Percentiles rank a stretch among this genome's conserved stretches.
These are phyloP conservation scores for Malacoraja senta DNA, from an alignment of 2,797 vertebrate species.

Conservation along the genomic window DNA sequence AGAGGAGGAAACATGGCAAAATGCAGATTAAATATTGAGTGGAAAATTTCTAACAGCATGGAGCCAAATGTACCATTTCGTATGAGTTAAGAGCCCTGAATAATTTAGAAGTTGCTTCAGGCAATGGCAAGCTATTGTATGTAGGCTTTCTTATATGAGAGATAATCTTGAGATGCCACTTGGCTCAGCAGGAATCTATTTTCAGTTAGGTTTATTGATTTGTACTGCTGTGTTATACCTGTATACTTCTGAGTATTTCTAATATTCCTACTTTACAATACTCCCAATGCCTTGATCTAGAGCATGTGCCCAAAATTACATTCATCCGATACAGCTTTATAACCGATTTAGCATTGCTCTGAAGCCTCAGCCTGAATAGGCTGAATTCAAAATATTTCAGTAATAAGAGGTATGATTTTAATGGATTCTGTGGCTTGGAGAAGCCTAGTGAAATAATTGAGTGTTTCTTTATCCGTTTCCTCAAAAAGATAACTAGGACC, in stretches of 20 bases:
- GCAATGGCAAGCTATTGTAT: slow-evolving; percentile 5
- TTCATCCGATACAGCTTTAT: background rate
- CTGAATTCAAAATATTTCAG: slow-evolving; percentile 17
- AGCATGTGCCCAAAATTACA: background rate
- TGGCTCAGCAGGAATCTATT: background rate
- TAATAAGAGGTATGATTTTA: background rate
- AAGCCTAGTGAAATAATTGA: background rate
- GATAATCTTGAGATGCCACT: slow-evolving; percentile 1
- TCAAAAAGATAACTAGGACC: background rate
- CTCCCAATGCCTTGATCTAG: background rate
- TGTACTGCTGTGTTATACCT: background rate
- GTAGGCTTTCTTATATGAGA: background rate
- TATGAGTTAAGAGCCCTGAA: slow-evolving; percentile 17
- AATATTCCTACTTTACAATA: background rate
- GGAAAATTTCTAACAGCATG: background rate
- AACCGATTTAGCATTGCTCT: background rate
- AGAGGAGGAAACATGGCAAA: too few relatives aligned
- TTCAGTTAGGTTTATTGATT: slow-evolving; percentile 34
- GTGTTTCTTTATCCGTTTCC: background rate
- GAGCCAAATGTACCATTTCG: slow-evolving; percentile 1
- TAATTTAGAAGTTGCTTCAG: slow-evolving; percentile 25
- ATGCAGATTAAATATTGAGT: background rate
- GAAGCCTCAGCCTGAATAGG: background rate
- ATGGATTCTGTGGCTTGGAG: background rate
- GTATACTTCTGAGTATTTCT: background rate